Base-by-base conservation (phyloP, 2,113 vertebrate species). In the Rousettus leschenaultii region DNA sequence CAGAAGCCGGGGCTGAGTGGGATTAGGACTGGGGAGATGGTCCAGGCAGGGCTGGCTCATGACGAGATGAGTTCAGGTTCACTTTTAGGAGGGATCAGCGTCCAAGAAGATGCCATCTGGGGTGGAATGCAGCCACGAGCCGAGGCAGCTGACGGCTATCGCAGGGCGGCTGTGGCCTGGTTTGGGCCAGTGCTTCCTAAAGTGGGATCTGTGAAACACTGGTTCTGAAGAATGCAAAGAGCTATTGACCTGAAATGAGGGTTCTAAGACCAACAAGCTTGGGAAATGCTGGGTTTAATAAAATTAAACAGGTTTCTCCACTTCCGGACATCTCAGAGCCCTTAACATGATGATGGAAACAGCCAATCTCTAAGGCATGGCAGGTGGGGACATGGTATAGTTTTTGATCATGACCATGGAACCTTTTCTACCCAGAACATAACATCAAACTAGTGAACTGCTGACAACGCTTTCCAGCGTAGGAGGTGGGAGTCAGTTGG, bases 11-110 rank as follows among this genome's bases (percentile, higher is more conserved):
- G 21, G 65, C 26, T 35, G 48, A 55, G 45, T 6, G 22, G n/a
- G 45, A 45, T 80, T 43, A 84, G 70, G 40, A 35, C 51, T 22
- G 59, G 43, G 91, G 55, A 88, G 59, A 63, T 12, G 59, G 65
- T 30, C 33, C 91, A 35, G n/a, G 48, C 3, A 0, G 87, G 84
- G 66, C 73, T 89, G 91, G 66, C 83, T 94, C 28, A 11, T 33
- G 28, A 70, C 15, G 59, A 3, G n/a, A 75, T 88, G 94, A 79
- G 87, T 91, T 96, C 94, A 95, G 75, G 59, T 86, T 86, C 84
- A 30, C 57, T 30, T 85, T 65, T 4, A 30, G 87, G 65, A 65
- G 33, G 57, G 22, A 40, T 30, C 71, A 51, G 82, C 12, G 11
- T 73, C 90, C 68, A 45, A 22, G 12, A 55, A 80, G 68, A 91